Conservation (phyloP, 2,113 vertebrate genomes). For the Anguilla japonica region DNA sequence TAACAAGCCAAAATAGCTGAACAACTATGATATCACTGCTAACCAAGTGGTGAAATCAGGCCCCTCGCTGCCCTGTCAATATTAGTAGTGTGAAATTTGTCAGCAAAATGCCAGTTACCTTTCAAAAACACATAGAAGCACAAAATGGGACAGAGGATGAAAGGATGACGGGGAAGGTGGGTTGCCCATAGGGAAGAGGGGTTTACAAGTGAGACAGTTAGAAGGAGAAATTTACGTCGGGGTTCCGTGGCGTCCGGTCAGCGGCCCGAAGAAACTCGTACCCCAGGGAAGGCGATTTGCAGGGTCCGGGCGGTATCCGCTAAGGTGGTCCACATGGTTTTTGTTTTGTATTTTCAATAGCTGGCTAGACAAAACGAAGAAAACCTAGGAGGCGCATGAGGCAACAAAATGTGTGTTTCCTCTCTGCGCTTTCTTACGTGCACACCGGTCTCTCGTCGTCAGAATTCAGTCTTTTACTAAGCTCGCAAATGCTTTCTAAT, state of each 20-base stretch:
- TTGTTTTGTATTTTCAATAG: conserved; percentile 5
- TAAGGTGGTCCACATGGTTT: conserved; percentile 64
- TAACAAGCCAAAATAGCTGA: background rate
- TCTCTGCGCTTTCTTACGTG: background rate
- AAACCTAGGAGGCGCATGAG: conserved; percentile 6
- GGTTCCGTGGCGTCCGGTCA: conserved; percentile 55
- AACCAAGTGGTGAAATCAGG: background rate
- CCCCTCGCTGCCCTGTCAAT: background rate
- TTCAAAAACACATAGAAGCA: background rate
- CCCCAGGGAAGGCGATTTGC: conserved; percentile 51
- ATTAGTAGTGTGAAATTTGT: background rate
- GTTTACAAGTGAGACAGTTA: background rate
- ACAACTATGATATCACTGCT: background rate
- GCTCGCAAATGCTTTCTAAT: background rate
- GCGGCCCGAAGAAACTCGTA: conserved; percentile 61
- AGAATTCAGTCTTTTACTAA: background rate
- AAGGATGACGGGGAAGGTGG: background rate
- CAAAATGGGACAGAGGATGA: background rate
- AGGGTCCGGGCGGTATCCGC: conserved; percentile 60
- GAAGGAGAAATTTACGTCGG: conserved; percentile 55
- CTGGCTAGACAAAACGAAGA: background rate
- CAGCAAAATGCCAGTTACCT: background rate
- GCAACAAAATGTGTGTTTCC: background rate
- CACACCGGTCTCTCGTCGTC: background rate
- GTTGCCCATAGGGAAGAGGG: conserved; percentile 5